phyloP scores from a whole-genome alignment of 2,888 invertebrate genomes.

The Dexiosoma caninum region DNA sequence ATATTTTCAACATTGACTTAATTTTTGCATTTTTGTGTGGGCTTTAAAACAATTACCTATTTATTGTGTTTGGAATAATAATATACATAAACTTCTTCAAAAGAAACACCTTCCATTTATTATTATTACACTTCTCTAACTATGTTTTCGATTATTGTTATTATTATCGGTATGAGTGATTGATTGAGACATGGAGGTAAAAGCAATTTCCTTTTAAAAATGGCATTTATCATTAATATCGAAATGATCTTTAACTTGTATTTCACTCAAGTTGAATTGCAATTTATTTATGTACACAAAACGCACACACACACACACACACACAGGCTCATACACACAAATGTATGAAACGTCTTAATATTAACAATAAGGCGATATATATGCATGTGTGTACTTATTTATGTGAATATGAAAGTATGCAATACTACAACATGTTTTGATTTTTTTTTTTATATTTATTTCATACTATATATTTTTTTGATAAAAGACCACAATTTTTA shows the following conservation, averaged over 20 bases:
- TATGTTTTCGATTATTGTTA: neutral
- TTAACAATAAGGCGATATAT: neutral
- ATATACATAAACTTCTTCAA: neutral
- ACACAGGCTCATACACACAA: neutral
- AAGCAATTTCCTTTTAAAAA: constrained; percentile 49
- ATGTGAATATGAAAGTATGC: constrained; percentile 34
- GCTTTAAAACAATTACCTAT: constrained; percentile 20
- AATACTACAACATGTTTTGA: constrained; percentile 50
- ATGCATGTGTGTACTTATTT: neutral
- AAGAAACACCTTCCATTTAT: constrained; percentile 31
- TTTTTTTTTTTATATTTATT: constrained; percentile 1
- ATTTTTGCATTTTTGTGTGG: neutral
- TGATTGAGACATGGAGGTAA: constrained; percentile 44
- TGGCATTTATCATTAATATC: constrained; percentile 50
- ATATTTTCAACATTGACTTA: neutral
- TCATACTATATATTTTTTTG: constrained; percentile 4
- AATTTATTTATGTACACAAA: constrained; percentile 30
- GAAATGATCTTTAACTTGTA: constrained; percentile 52
- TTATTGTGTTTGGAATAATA: neutral
- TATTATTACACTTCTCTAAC: constrained; percentile 7
- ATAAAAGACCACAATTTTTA: constrained; percentile 41
- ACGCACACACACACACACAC: neutral
- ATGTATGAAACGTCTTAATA: neutral
- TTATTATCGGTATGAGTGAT: constrained; percentile 21
- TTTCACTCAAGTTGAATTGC: constrained; percentile 52